phyloP scores from a whole-genome alignment of 2,888 invertebrate species.

The Tethea ocularis region DNA sequence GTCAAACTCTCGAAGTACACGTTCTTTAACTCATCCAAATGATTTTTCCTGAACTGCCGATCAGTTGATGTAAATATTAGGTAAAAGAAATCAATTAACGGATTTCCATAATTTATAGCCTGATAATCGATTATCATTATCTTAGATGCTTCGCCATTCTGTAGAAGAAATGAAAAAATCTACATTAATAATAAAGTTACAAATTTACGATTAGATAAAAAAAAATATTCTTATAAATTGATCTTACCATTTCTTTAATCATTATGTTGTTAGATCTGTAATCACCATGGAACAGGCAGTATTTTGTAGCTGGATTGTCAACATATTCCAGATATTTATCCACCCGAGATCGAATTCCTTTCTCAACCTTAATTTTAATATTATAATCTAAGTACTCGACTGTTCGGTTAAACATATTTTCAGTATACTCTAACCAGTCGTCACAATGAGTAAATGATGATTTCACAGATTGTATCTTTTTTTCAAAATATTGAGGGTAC shows the following conservation, averaged over 20 bases:
- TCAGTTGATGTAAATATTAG: neutral
- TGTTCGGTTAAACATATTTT: constrained; percentile 30
- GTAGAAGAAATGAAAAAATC: neutral
- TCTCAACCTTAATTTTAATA: constrained; percentile 27
- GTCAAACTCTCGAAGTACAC: neutral
- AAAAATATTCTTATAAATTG: neutral
- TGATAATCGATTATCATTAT: constrained; percentile 6
- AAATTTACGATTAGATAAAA: too few relatives aligned
- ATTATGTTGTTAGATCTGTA: constrained; percentile 6
- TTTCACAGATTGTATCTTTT: constrained; percentile 29
- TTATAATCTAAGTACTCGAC: constrained; percentile 34
- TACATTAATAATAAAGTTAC: too few relatives aligned
- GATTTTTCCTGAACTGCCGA: neutral
- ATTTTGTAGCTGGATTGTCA: constrained; percentile 16
- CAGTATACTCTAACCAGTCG: constrained; percentile 31
- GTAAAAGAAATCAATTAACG: neutral
- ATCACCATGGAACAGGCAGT: constrained; percentile 4
- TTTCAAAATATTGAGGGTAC: constrained; percentile 47
- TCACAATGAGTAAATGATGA: constrained; percentile 25
- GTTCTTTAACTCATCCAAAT: neutral
- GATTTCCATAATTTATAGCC: neutral
- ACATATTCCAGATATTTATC: constrained; percentile 36
- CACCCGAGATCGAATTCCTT: constrained; percentile 24
- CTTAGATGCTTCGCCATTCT: neutral
- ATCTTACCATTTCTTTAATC: neutral